Percentiles rank a stretch among this genome's conserved stretches.
These are phyloP conservation scores for Oeneis ivallda DNA, from an alignment of 2,888 invertebrate genomes.

Conservation along the genomic window DNA sequence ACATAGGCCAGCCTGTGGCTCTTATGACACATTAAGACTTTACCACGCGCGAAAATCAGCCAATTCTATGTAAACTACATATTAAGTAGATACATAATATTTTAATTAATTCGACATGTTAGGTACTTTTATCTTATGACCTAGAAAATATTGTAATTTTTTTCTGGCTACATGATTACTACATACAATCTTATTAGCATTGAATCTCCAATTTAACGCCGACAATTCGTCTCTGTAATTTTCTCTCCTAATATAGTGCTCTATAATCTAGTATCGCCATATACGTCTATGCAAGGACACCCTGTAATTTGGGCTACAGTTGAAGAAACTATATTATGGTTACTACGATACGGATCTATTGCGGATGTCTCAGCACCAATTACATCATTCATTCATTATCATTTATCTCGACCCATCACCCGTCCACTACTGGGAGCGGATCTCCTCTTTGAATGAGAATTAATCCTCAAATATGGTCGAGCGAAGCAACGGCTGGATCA, in stretches of 20 bases:
- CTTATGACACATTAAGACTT: no score
- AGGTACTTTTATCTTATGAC: no score
- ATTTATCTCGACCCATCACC: no score
- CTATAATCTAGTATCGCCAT: constrained; percentile 14
- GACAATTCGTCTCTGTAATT: constrained; percentile 5
- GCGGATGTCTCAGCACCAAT: neutral
- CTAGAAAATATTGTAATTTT: neutral
- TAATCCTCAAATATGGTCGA: no score
- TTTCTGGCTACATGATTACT: neutral
- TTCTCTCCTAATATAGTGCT: constrained; percentile 7
- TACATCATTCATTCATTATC: neutral
- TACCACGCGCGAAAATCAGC: no score
- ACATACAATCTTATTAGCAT: constrained; percentile 2
- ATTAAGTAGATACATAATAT: no score
- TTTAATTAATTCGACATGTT: no score
- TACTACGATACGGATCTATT: neutral
- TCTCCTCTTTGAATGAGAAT: no score
- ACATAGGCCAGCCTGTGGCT: no score
- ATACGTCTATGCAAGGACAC: constrained; percentile 10
- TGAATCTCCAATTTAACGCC: constrained; percentile 3
- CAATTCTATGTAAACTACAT: no score
- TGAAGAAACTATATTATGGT: neutral
- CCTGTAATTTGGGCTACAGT: constrained; percentile 6
- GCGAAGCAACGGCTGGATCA: no score
- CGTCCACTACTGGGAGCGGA: no score